Base-by-base conservation (phyloP, 2,113 vertebrate genomes). In the Vidua macroura region DNA sequence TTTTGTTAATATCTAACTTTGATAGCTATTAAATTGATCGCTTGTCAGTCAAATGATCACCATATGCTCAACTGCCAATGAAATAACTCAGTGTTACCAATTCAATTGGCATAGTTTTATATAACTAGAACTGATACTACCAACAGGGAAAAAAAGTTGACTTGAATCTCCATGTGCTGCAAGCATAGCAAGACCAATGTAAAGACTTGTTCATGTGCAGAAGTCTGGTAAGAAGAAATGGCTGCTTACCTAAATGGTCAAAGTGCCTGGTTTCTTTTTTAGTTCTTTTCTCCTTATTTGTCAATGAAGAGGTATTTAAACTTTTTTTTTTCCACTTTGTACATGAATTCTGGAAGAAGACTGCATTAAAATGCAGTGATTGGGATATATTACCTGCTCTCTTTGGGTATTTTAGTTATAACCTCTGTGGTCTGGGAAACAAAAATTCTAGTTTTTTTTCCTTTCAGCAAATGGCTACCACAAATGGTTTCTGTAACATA, bases 221-320 rank as follows among this genome's bases (percentile, higher is more conserved):
- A 91, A 93, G 86, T 91, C 55, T 93, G 82, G 79, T 83, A 89
- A 92, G 70, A 94, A 94, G 78, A 91, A 96, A 60, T 93, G 76
- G 95, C 94, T 92, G 88, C 86, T 92, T 97, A 75, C 95, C 86
- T 91, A 95, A 69, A 92, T 66, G 88, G 96, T 97, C 87, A 88
- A 97, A 97, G 97, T 97, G 93, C 97, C 97, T 97, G 92, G 52
- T 96, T 96, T 96, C 81, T 95, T 92, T 95, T 73, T 88, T 78
- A 69, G 84, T 95, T 90, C 41, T 73, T 83, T 62, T 72, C 83
- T 90, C 92, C 78, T 93, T 93, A 86, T 44, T 85, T 93, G 93
- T 97, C 76, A 85, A 68, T 93, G 86, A 96, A 90, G 92, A 92
- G 83, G 27, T 96, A 88, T 83, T 91, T 96, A 92, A 89, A 90